phyloP scores from a whole-genome alignment of 2,888 invertebrate genomes.

The Conchocele bisecta region DNA sequence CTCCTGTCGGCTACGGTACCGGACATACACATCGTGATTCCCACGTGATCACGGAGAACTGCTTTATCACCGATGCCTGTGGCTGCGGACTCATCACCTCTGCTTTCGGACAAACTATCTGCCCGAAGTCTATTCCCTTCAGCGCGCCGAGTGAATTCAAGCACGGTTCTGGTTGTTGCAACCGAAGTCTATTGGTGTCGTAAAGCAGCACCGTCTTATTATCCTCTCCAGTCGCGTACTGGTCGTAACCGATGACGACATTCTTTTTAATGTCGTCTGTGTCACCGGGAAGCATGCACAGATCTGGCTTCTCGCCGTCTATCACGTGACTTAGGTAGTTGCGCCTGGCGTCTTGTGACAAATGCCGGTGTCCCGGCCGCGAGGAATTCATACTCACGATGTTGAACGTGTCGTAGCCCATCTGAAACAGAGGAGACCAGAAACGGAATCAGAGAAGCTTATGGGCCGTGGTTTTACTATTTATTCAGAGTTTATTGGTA shows the following conservation, averaged over 20 bases:
- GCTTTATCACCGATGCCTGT: not conserved
- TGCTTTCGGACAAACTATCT: not conserved
- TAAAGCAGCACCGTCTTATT: not conserved
- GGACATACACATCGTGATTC: not conserved
- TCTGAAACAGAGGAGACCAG: slow-evolving; percentile 12
- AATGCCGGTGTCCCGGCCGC: not conserved
- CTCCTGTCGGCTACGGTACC: not conserved
- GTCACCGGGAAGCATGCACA: slow-evolving; percentile 6
- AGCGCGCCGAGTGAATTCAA: not conserved
- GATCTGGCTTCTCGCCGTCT: not conserved
- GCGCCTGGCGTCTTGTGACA: no score
- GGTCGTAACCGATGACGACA: not conserved
- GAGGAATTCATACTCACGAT: slow-evolving; percentile 7
- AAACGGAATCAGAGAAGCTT: no score
- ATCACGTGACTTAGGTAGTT: not conserved
- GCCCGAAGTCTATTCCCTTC: not conserved
- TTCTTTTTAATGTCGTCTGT: not conserved
- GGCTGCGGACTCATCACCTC: not conserved
- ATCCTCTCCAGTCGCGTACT: not conserved
- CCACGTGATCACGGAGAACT: slow-evolving; percentile 1
- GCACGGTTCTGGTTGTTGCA: not conserved
- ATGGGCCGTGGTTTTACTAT: no score
- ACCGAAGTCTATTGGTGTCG: not conserved
- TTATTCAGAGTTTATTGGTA: no score
- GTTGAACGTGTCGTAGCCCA: not conserved